These are phyloP conservation scores for Drosophila longiperda DNA, from an alignment of 2,888 invertebrate genomes.

Conservation along the genomic window DNA sequence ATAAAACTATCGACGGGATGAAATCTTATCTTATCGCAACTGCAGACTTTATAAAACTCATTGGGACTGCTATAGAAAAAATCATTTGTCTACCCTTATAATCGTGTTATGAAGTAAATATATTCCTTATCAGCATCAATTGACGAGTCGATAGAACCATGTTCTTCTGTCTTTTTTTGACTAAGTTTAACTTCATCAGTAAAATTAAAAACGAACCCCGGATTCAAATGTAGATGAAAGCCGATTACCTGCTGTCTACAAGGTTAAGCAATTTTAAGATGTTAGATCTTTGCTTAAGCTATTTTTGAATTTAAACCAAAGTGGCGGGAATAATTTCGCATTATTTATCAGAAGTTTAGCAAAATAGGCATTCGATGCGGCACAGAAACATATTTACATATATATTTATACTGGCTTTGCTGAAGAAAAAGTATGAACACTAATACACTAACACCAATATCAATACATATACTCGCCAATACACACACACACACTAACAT, in stretches of 20 bases:
- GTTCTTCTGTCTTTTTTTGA: neutral
- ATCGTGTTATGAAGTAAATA: neutral
- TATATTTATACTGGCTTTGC: neutral
- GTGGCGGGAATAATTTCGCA: neutral
- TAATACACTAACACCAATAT: conserved; percentile 4
- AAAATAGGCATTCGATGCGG: neutral
- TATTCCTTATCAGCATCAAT: neutral
- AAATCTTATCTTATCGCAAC: neutral
- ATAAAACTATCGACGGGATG: neutral
- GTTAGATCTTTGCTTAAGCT: neutral
- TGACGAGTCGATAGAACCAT: neutral
- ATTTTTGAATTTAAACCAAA: neutral
- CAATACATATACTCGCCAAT: conserved; percentile 8
- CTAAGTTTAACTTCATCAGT: neutral
- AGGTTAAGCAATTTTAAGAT: neutral
- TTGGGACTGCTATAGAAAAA: neutral
- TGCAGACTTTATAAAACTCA: neutral
- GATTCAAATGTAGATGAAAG: neutral
- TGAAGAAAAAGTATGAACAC: neutral
- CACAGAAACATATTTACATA: neutral
- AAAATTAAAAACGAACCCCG: neutral
- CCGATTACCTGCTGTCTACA: neutral
- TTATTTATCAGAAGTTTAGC: neutral
- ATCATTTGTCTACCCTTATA: neutral
- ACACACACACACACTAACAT: conserved; percentile 17